Base-by-base conservation (phyloP, 2,113 vertebrate species). In the Diadophis punctatus region DNA sequence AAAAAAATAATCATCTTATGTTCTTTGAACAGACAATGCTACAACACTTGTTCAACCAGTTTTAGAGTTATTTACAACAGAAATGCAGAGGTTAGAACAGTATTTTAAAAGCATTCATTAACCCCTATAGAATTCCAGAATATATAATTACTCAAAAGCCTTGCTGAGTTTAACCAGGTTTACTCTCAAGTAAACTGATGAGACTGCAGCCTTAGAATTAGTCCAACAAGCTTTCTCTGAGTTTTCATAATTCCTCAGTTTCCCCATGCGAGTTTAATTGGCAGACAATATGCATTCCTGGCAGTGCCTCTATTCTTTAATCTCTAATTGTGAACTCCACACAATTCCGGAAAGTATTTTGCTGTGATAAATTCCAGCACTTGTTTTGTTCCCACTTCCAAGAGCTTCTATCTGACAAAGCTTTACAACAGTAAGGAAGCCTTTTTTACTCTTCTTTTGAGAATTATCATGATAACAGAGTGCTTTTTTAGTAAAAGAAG, bases 61-160 rank as follows among this genome's bases (percentile, higher is more conserved):
- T 91, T 95, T 94, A 90, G 94, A 88, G 93, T 96, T 96, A 97
- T 95, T 97, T 94, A 96, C 95, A 96, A 95, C 95, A 92, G 94
- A 94, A 95, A 96, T 95, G 95, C 90, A 93, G 94, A 90, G 89
- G 63, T 95, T 93, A 49, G 92, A 96, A 95, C 95, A 94, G 93
- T 52, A 52, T 86, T 53, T 60, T 0, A 34, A 89, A 34, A 53
- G 52, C 20, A 63, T 90, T 92, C n/a, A 49, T 93, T 95, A 95
- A 93, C 85, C 94, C 93, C 55, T 92, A 95, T 85, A 0, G 0
- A 80, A 51, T 86, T 92, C 74, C 93, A 95, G 94, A 84, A 89
- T 56, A 34, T 34, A 88, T 55, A 22, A 20, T 34, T 88, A 23
- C 27, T 55, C 3, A 55, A 53, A 88, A 88, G n/a, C 53, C 9